Evolutionary conservation across 2,888 invertebrate genomes (phyloP).

Genomic region (Calliscelio sp.): DNA sequence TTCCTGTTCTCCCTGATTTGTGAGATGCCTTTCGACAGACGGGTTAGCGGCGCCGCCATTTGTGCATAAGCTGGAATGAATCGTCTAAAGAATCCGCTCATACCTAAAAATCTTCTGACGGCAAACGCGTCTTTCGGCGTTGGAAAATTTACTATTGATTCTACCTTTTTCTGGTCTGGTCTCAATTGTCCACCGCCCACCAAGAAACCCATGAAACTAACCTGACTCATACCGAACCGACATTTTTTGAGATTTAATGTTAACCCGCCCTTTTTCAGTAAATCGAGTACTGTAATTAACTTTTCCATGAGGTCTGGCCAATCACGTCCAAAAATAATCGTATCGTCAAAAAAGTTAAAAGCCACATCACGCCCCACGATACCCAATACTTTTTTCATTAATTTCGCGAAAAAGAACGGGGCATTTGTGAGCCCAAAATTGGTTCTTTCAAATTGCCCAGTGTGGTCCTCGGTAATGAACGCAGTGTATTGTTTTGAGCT

Average conservation of each 20-base stretch:
- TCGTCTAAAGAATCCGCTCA: constrained; percentile 22
- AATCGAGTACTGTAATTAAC: not conserved
- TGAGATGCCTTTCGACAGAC: not conserved
- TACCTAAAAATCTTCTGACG: constrained; percentile 5
- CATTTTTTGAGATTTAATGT: constrained; percentile 14
- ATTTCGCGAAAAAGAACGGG: no score
- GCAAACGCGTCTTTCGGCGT: not conserved
- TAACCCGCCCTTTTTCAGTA: not conserved
- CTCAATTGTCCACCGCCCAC: not conserved
- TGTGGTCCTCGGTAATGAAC: constrained; percentile 2
- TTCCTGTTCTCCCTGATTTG: not conserved
- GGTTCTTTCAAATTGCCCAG: constrained; percentile 9
- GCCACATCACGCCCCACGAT: no score
- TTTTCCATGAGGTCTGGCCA: constrained; percentile 4
- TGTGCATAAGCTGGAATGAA: not conserved
- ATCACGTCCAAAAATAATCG: not conserved
- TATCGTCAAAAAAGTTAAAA: constrained; percentile 10
- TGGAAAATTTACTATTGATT: constrained; percentile 2
- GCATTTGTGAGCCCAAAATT: constrained; percentile 2
- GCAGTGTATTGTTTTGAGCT: constrained; percentile 19
- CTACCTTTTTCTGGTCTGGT: not conserved
- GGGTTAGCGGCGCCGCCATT: not conserved
- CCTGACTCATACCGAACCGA: not conserved
- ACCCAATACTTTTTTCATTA: no score
- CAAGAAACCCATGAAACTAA: constrained; percentile 1